phyloP scores from a whole-genome alignment of 2,113 vertebrate species.

The Aphyosemion australe region DNA sequence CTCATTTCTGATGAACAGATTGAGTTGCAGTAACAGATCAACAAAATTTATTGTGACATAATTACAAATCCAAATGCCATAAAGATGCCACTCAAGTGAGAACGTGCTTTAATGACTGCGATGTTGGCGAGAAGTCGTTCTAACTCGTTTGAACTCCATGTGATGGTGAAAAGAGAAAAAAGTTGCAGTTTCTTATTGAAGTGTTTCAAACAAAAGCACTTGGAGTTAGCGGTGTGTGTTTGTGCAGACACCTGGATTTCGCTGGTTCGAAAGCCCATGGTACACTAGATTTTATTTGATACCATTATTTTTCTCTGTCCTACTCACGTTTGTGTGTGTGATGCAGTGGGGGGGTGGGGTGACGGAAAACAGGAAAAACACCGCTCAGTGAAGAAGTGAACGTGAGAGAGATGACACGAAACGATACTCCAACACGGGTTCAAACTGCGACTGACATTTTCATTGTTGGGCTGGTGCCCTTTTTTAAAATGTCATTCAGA shows the following conservation, averaged over 20 bases:
- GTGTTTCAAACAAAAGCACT: constrained; percentile 13
- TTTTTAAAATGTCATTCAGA: constrained; percentile 25
- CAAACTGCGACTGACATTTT: constrained; percentile 12
- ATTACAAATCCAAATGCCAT: constrained; percentile 10
- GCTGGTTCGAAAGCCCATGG: constrained; percentile 44
- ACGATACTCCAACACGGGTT: constrained; percentile 16
- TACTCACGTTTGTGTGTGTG: neutral
- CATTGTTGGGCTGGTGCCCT: neutral
- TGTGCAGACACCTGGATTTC: constrained; percentile 39
- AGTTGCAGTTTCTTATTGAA: neutral
- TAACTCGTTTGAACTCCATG: constrained; percentile 52
- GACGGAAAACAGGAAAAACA: constrained; percentile 13
- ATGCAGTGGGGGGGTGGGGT: neutral
- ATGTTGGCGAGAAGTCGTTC: constrained; percentile 8
- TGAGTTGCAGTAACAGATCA: neutral
- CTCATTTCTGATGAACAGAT: constrained; percentile 6
- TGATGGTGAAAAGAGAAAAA: constrained; percentile 22
- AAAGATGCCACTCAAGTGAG: constrained; percentile 46
- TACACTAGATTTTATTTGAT: constrained; percentile 13
- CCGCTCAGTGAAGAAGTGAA: constrained; percentile 3
- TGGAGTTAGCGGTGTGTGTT: constrained; percentile 1
- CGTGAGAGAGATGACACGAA: constrained; percentile 2
- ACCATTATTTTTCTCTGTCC: neutral
- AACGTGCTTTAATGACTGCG: constrained; percentile 26
- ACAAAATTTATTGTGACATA: constrained; percentile 2